Evolutionary conservation across 1,140 invertebrate species (phyloP), one percentile per base, ranked within the genome.

Genomic region (Zaprionus capensis): DNA sequence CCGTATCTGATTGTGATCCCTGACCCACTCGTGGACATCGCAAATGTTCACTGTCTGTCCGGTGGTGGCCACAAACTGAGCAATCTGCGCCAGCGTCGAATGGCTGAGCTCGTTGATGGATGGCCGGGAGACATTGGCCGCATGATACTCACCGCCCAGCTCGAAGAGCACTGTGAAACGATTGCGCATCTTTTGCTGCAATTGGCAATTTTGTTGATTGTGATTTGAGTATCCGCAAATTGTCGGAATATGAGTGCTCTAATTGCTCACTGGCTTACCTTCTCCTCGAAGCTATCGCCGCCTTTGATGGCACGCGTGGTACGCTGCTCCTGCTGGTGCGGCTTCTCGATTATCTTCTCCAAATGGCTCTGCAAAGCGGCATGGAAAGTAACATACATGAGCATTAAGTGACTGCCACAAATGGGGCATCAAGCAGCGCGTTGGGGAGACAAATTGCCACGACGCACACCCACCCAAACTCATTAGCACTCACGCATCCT

Each of bases 21-120:
- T 94, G 26, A 96, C 92, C 96, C 96, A 97, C 1, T 94, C 94
- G 15, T 94, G 92, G n/a, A 97, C 96, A 91, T 97, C 96, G 1
- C 95, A 96, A 69, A 97, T 97, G 85, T 97, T 98, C 0, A 97
- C 93, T 15, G 97, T 96, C 93, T 96, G 96, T 31, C 96, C 96
- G 0, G 96, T 96, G 20, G 94, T 94, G 2, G 97, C 97, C 4
- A 98, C 97, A 94, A 97, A 97, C 62, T 95, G 95, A 0, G 97
- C 97, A 62, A 97, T 96, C 88, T 96, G 95, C 4, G 96, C 95
- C 71, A 96, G 88, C 2, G 94, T 94, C 57, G 94, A 95, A 75
- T 93, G 90, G 81, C 92, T 81, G 5, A 93, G 81, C 53, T 93
- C 93, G 22, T 68, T 84, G 17, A 79, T 80, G 4, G 93, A 91